A percentile compares a stretch with the other conserved stretches of the same genome.
Conservation (phyloP, 2,113 vertebrate genomes). For the Amphiprion percula region DNA sequence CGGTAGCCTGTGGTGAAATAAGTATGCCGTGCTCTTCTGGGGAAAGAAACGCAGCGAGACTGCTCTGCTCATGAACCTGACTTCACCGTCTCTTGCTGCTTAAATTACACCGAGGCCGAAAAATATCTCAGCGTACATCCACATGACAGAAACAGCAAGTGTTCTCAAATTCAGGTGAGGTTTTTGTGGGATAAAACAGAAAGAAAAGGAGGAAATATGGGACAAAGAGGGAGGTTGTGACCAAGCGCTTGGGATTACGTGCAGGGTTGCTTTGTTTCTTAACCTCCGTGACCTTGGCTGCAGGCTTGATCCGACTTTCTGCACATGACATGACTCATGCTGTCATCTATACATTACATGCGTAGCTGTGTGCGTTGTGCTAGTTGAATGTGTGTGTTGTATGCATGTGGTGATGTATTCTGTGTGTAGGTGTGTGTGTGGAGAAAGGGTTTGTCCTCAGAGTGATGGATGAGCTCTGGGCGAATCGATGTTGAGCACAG, state of each 20-base stretch:
- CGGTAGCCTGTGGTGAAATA: constrained; percentile 28
- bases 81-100: constrained; percentile 14
- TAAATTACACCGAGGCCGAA: neutral
- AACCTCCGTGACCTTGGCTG: constrained; percentile 51
- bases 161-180: neutral
- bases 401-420: constrained; percentile 6
- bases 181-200: neutral
- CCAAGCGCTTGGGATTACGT: constrained; percentile 7
- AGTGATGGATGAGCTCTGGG: constrained; percentile 39
- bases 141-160: neutral
- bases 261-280: constrained; percentile 10
- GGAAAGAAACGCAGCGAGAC: constrained; percentile 26
- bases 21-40: constrained; percentile 15
- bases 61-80: constrained; percentile 18
- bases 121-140: fast-evolving
- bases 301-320: constrained; percentile 38
- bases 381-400: neutral
- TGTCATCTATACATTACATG: constrained; percentile 35
- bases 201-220: neutral
- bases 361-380: neutral
- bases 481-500: constrained; percentile 32
- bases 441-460: constrained; percentile 22
- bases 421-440: neutral
- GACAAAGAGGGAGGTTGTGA: neutral
- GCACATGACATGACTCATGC: constrained; percentile 42